phyloP scores from a whole-genome alignment of 2,113 vertebrate species.

The Pogonocichla stellata region DNA sequence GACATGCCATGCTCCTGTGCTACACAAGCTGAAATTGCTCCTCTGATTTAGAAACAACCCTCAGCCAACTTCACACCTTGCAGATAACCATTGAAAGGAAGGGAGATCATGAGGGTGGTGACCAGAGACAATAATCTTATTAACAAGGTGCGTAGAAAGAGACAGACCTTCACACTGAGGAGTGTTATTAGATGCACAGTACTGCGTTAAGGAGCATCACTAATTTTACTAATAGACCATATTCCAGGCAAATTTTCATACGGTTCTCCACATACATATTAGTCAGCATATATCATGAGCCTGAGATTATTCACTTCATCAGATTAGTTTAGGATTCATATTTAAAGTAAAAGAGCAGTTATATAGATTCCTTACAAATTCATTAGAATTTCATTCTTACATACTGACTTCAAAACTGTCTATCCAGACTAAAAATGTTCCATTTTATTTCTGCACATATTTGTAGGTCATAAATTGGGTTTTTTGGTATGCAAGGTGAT shows the following conservation, averaged over 20 bases:
- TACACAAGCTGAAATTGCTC: background rate
- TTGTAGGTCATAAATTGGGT: rapidly evolving
- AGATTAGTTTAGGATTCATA: background rate
- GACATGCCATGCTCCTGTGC: background rate
- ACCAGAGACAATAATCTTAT: background rate
- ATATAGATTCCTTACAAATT: background rate
- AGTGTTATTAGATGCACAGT: background rate
- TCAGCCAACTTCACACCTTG: background rate
- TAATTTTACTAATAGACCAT: background rate
- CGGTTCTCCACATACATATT: background rate
- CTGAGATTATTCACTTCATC: background rate
- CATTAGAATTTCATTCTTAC: background rate
- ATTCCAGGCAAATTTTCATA: background rate
- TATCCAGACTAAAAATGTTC: background rate
- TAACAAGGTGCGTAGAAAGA: background rate
- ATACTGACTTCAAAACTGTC: background rate
- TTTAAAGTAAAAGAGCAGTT: background rate
- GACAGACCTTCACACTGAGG: background rate
- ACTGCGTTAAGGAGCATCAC: background rate
- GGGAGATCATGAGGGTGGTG: background rate
- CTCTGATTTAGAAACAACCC: background rate
- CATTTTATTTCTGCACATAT: background rate
- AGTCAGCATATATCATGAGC: background rate
- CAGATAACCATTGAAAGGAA: background rate
- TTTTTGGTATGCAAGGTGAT: background rate